Conservation (phyloP, 2,888 invertebrate species). For the Lordiphosa andalusiaca region DNA sequence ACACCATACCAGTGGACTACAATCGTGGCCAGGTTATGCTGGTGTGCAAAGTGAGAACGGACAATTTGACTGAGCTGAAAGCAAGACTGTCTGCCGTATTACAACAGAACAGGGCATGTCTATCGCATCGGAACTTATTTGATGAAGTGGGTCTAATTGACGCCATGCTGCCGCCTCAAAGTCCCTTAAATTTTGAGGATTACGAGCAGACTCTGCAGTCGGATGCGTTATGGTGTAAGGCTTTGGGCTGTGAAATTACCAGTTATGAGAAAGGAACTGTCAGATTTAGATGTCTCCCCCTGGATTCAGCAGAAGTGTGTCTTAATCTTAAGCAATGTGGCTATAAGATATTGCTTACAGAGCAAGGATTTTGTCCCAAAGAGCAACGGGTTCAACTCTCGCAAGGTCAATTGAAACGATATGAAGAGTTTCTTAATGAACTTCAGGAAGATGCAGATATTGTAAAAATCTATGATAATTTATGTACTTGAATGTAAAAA, state of each 20-base stretch:
- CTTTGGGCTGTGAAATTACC: slow-evolving; percentile 36
- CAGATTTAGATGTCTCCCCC: slow-evolving; percentile 52
- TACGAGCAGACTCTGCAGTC: slow-evolving; percentile 31
- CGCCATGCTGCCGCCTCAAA: slow-evolving; percentile 32
- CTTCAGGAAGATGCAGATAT: slow-evolving; percentile 47
- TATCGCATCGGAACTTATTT: slow-evolving; percentile 46
- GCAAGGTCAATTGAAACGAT: slow-evolving; percentile 27
- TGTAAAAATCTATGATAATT: slow-evolving; percentile 65
- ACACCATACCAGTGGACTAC: slow-evolving; percentile 48
- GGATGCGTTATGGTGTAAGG: slow-evolving; percentile 50
- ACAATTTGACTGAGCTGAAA: slow-evolving; percentile 39
- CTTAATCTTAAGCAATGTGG: slow-evolving; percentile 34
- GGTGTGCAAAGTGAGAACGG: slow-evolving; percentile 47
- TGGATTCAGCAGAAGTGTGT: slow-evolving; percentile 32
- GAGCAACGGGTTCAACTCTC: slow-evolving; percentile 35
- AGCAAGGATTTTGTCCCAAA: slow-evolving; percentile 45
- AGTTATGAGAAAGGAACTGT: slow-evolving; percentile 43
- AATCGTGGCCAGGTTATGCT: slow-evolving; percentile 30
- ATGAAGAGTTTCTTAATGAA: slow-evolving; percentile 43
- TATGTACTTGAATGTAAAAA: slow-evolving; percentile 22
- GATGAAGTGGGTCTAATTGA: slow-evolving; percentile 47
- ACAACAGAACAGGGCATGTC: slow-evolving; percentile 34
- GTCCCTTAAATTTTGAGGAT: slow-evolving; percentile 23
- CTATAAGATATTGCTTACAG: slow-evolving; percentile 45
- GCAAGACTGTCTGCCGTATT: slow-evolving; percentile 36